These are phyloP conservation scores for Acridotheres tristis DNA, from an alignment of 2,797 vertebrate genomes.

Conservation along the genomic window DNA sequence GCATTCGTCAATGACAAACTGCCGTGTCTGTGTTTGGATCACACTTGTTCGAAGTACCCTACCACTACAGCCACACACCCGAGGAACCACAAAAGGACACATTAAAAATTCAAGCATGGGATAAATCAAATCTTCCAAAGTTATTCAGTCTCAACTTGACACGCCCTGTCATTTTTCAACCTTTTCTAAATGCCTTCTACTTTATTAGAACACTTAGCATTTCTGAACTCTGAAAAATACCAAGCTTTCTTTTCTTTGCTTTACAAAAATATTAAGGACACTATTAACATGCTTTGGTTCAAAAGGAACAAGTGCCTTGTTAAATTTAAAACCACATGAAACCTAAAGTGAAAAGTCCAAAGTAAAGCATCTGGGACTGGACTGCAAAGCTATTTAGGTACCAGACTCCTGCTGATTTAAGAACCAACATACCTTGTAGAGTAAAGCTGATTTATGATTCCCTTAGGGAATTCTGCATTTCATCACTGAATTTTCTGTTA, in stretches of 20 bases:
- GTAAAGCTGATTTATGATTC: constrained; percentile 51
- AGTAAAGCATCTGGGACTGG: constrained; percentile 13
- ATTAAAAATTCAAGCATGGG: background rate
- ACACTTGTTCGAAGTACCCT: background rate
- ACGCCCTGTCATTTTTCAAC: background rate
- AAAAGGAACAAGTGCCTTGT: background rate
- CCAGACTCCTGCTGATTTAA: constrained; percentile 46
- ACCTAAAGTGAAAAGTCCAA: background rate
- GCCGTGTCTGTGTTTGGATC: background rate
- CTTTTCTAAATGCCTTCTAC: background rate
- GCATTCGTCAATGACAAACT: background rate
- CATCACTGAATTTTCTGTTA: constrained; percentile 42
- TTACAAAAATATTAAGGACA: background rate
- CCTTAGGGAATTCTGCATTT: constrained; percentile 28
- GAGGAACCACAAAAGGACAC: background rate
- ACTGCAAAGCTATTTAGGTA: constrained; percentile 39
- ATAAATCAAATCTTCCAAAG: background rate
- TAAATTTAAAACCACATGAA: constrained; percentile 36
- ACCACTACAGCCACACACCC: background rate
- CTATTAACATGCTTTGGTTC: background rate
- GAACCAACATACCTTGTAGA: constrained; percentile 18
- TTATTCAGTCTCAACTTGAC: background rate
- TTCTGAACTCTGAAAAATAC: background rate
- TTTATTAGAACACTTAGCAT: background rate
- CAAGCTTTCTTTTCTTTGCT: background rate